These are phyloP conservation scores for Callionymus lyra DNA, from an alignment of 2,113 vertebrate species.

Conservation along the genomic window DNA sequence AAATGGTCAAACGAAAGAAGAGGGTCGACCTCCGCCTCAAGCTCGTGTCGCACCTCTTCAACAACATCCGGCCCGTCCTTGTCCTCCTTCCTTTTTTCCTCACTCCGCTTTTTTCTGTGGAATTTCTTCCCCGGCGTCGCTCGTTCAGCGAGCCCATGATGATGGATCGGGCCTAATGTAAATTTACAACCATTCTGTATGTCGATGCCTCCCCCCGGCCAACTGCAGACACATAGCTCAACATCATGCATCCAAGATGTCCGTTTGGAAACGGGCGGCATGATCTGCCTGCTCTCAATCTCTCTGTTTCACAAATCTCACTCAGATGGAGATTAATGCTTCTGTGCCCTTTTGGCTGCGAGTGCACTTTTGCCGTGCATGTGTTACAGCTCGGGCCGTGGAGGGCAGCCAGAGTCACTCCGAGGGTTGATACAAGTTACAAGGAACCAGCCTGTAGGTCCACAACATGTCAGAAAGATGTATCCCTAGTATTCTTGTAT, in stretches of 20 bases:
- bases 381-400: neutral
- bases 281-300: constrained; percentile 68
- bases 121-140: constrained; percentile 51
- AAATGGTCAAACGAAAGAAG: constrained; percentile 96
- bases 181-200: constrained; percentile 99
- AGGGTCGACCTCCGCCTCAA: constrained; percentile 63
- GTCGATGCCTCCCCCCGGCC: constrained; percentile 75
- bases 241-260: constrained; percentile 89
- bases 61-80: constrained; percentile 35
- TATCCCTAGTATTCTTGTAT: constrained; percentile 53
- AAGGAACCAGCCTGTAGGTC: constrained; percentile 9
- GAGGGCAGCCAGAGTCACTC: constrained; percentile 1
- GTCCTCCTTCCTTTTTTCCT: constrained; percentile 52
- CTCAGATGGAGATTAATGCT: constrained; percentile 67
- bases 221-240: constrained; percentile 87
- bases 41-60: constrained; percentile 68
- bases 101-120: constrained; percentile 14
- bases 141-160: constrained; percentile 74
- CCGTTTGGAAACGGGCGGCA: constrained; percentile 67
- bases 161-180: constrained; percentile 98
- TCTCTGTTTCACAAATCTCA: constrained; percentile 59
- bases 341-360: constrained; percentile 28
- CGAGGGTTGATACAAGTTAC: neutral
- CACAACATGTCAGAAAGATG: constrained; percentile 29
- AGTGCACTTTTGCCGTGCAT: constrained; percentile 15